phyloP scores from a whole-genome alignment of 2,797 vertebrate genomes.

The Phrynocephalus vlangalii region DNA sequence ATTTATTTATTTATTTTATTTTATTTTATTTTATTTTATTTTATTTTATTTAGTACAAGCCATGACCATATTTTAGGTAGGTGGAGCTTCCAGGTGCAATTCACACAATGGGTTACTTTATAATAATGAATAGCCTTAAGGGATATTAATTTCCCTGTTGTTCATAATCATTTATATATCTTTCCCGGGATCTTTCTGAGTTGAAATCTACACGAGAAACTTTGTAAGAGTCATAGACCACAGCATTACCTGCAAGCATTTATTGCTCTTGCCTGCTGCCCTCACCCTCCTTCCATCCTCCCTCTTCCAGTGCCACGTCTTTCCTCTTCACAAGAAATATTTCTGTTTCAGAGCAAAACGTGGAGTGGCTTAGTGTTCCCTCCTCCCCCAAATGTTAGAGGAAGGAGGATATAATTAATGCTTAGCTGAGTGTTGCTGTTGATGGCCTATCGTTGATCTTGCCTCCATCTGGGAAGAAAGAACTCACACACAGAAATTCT shows the following conservation, averaged over 20 bases:
- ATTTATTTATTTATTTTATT: too few species aligned
- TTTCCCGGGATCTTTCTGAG: not conserved
- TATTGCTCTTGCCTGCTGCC: not conserved
- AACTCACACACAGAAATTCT: too few species aligned
- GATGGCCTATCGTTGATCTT: too few species aligned
- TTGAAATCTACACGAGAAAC: not conserved
- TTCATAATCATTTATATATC: not conserved
- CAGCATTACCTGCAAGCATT: too few species aligned
- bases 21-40: too few species aligned
- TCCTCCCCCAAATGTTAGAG: slow-evolving; percentile 8
- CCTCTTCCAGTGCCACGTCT: not conserved
- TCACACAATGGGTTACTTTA: not conserved
- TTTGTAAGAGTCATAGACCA: not conserved
- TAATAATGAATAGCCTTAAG: not conserved
- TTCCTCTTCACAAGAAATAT: not conserved
- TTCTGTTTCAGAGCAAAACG: not conserved
- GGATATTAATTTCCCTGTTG: not conserved
- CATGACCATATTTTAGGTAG: not conserved
- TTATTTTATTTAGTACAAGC: not conserved
- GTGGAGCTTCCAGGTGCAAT: too few species aligned
- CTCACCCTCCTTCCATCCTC: not conserved
- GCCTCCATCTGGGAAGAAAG: too few species aligned
- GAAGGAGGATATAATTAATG: slow-evolving; percentile 24
- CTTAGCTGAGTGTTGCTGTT: slow-evolving; percentile 15
- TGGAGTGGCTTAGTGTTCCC: not conserved